Evolutionary conservation across 2,113 vertebrate genomes (phyloP).

Genomic region (Lepus americanus): DNA sequence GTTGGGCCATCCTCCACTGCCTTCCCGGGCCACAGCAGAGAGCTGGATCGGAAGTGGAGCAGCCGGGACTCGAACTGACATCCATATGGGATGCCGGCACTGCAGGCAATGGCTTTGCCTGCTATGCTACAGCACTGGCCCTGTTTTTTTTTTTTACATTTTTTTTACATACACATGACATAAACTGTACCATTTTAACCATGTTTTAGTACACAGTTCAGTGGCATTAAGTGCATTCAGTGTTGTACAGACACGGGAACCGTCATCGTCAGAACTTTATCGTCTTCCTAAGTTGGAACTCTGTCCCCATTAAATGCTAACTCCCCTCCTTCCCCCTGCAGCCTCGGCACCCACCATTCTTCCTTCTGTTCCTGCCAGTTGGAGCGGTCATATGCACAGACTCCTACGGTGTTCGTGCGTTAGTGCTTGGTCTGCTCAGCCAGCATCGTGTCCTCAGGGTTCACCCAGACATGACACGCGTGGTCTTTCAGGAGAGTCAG

Average conservation of each 20-base stretch:
- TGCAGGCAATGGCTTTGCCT: too few relatives aligned
- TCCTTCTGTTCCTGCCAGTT: neutral
- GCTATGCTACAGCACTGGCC: too few relatives aligned
- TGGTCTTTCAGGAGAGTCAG: neutral
- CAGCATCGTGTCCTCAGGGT: neutral
- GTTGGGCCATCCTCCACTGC: too few relatives aligned
- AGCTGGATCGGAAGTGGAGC: too few relatives aligned
- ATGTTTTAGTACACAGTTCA: fast-evolving
- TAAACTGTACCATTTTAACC: neutral
- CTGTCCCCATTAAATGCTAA: too few relatives aligned
- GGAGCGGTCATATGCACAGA: neutral
- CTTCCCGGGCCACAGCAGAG: too few relatives aligned
- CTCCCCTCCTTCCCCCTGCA: neutral
- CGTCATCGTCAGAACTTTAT: too few relatives aligned
- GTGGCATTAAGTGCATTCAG: neutral
- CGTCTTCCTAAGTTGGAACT: neutral
- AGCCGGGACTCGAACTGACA: too few relatives aligned
- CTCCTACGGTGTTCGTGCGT: neutral
- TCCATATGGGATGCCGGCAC: too few relatives aligned
- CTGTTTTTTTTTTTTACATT: too few relatives aligned
- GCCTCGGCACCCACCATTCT: neutral
- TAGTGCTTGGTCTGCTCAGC: neutral
- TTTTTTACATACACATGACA: too few relatives aligned
- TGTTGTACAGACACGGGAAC: fast-evolving
- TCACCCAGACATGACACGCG: fast-evolving